Base-by-base conservation (phyloP, 2,797 vertebrate genomes). In the Phrynocephalus forsythii region DNA sequence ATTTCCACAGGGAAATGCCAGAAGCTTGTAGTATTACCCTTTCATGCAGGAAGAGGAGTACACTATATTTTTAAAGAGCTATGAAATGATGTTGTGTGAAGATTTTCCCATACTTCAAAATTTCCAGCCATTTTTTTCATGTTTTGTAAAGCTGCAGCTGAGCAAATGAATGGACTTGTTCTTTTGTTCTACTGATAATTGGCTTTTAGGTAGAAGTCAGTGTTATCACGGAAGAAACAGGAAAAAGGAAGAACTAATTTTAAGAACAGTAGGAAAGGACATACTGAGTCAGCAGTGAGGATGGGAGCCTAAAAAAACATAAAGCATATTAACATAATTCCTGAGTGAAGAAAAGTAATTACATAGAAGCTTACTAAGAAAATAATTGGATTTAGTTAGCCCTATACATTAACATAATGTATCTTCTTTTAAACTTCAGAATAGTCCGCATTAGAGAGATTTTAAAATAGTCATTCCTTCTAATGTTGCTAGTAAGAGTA, bases 211-310 rank as follows among this genome's bases (percentile, higher is more conserved):
- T 80, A 80, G 20, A 82, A 82, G 56, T 33, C 50, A 20, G 18
- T 52, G 66, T 82, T 85, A 79, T 85, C 83, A 26, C 6, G n/a
- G 33, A 77, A 75, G 30, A 69, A 88, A 33, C 78, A 82, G 52
- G 69, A 79, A 79, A 69, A 75, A 44, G 33, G 30, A 72, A 79
- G 76, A 83, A 90, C 84, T 89, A 88, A 81, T 93, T 91, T 91
- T 69, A 93, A 82, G 69, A 30, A 1, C 11, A 3, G 81, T 91
- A 89, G 93, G 92, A 95, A 95, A 69, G 85, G 88, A 91, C 88
- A 85, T 83, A 16, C 78, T 91, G 94, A 93, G 92, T 95, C 94
- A 92, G 84, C 0, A 28, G 33, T 18, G 78, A 88, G 33, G 75
- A 88, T 87, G 85, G 89, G 87, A 93, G 81, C 79, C 93, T n/a